Evolutionary conservation across 1,140 invertebrate genomes (phyloP).

Genomic region (Ditylenchus dipsaci): DNA sequence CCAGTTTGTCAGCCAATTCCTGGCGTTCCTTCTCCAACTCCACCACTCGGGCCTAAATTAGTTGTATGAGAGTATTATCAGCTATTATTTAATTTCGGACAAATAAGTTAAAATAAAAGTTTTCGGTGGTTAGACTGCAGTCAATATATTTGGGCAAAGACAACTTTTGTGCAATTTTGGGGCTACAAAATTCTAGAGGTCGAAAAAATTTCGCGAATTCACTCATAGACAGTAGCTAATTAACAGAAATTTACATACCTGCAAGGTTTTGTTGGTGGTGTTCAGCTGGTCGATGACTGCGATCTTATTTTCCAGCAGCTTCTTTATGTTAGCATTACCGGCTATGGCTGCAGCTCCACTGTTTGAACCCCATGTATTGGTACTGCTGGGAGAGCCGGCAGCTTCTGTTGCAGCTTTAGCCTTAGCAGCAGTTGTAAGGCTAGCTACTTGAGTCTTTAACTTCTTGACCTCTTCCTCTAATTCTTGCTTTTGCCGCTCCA

Average conservation of each 20-base stretch:
- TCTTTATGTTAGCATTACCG: background rate
- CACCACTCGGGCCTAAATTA: background rate
- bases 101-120: background rate
- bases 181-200: background rate
- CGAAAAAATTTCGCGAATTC: no score
- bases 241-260: no score
- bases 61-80: background rate
- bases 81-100: background rate
- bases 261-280: no score
- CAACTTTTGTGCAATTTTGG: background rate
- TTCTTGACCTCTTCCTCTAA: conserved; percentile 4
- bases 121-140: no score
- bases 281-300: background rate
- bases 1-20: background rate
- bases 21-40: conserved; percentile 4
- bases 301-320: background rate
- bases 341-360: conserved; percentile 1
- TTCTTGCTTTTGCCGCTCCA: background rate
- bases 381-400: background rate
- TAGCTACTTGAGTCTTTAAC: background rate
- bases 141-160: background rate
- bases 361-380: background rate
- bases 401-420: background rate
- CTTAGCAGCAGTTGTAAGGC: no score
- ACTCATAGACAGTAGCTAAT: no score